Base-by-base conservation (phyloP, 2,888 invertebrate genomes). In the Drosophila niveifrons region DNA sequence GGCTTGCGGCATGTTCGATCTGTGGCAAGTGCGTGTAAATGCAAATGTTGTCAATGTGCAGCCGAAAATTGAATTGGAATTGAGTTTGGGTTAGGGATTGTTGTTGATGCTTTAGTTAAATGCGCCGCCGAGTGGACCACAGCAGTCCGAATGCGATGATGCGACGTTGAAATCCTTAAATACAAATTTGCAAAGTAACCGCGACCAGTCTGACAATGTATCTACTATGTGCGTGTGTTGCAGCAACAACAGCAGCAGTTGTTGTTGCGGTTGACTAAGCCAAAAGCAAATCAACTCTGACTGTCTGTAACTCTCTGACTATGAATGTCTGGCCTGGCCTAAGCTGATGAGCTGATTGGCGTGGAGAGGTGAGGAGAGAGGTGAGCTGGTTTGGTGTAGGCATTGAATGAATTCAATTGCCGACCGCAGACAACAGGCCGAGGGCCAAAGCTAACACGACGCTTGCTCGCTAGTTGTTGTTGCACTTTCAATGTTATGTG, bases 181-280 rank as follows among this genome's bases (percentile, higher is more conserved):
- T 89, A 90, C 90, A 90, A 90, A 90, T 91, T 90, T 90, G 90
- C 90, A 86, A 90, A 90, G 88, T 82, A 90, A 86, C 90, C 90
- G 85, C 90, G 89, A 81, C 59, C 64, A 52, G 51, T 56, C 56
- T 11, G 34, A 34, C 34, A 78, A 72, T 78, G 72, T 64, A 66
- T 65, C 31, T 55, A 65, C 13, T 4, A 4, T 23, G 23, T 23
- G 6, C 4, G 23, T 23, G 23, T 6, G 23, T 23, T 63, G 66
- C 3, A 50, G 52, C 6, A 55, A 53, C 6, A 57, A 63, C 3
- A 50, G 52, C 6, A 55, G 57, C 6, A 57, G 57, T 11, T 63
- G 66, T 41, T 57, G 72, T 15, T 66, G 72, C 71, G 88, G 86
- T 88, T 79, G 86, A 85, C 76, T 80, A 80, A 81, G 82, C 82